Base-by-base conservation (phyloP, 64 coral and sea anemone genomes). In the Pocillopora verrucosa region DNA sequence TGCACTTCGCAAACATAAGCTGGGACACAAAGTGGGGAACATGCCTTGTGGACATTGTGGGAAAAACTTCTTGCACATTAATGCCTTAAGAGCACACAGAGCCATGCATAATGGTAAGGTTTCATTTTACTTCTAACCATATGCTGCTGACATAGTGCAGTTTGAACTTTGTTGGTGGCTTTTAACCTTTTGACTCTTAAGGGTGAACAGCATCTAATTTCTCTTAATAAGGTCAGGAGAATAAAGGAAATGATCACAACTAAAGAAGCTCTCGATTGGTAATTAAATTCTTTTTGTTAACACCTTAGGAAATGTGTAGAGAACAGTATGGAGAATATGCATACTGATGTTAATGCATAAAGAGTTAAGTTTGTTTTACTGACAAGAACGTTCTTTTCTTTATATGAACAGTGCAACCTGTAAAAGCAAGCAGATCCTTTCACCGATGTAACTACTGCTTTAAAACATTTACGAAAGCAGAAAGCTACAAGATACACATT, bases 401-500 rank as follows among this genome's bases (percentile, higher is more conserved):
- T 69, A 36, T 81, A 20, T 45, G 25, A 79, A 74, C 76, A 93
- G 76, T 85, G 13, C 82, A 85, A 45, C 82, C 82, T 12, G 65
- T 81, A 16, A 84, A 90, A 82, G 73, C 95, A 59, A 86, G 76
- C 56, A 76, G 91, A 60, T 60, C 86, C 60, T 76, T 96, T 74
- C 82, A 90, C 76, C 87, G 95, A 77, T 96, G 95, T 41, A 93
- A 96, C 60, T 79, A 87, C 73, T 96, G 95, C 61, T 96, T 96
- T 72, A 96, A 96, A 13, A 96, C 91, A 5, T 96, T 96, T 68
- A 87, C 86, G 9, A 93, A 96, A 11, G 95, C 74, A 45, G 92
- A 93, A 12, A 82, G 78, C 51, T 96, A 80, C 56, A 87, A 84
- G 62, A n/a, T 79, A 58, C 95, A 96, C 34, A 61, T 88, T 9